These are phyloP conservation scores for Gymnarchus niloticus DNA, from an alignment of 2,113 vertebrate genomes.

Conservation along the genomic window DNA sequence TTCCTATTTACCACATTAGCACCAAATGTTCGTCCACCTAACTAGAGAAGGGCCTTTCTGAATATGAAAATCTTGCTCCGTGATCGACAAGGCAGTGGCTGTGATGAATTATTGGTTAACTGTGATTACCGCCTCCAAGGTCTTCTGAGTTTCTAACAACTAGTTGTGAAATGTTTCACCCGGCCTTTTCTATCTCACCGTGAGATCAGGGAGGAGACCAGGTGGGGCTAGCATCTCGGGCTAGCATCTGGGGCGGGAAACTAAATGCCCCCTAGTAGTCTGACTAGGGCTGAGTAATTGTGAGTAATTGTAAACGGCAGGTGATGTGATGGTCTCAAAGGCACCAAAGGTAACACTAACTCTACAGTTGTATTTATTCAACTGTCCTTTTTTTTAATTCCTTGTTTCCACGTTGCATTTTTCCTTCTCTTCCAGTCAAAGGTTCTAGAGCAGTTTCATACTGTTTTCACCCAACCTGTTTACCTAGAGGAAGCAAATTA, in stretches of 20 bases:
- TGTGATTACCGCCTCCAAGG: too few relatives aligned
- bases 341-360: not conserved
- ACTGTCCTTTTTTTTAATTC: conserved; percentile 1
- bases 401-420: not conserved
- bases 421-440: not conserved
- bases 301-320: not conserved
- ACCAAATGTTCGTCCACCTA: too few relatives aligned
- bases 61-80: too few relatives aligned
- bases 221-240: not conserved
- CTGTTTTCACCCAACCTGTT: not conserved
- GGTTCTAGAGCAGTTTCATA: not conserved
- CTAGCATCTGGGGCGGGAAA: not conserved
- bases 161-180: not conserved
- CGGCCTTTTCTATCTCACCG: not conserved
- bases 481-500: not conserved
- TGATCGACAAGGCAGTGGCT: too few relatives aligned
- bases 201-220: not conserved
- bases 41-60: too few relatives aligned
- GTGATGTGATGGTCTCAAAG: not conserved
- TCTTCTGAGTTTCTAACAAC: too few relatives aligned
- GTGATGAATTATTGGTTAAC: too few relatives aligned
- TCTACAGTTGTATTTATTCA: not conserved
- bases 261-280: not conserved
- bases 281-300: not conserved
- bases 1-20: too few relatives aligned